These are phyloP conservation scores for Trissolcus brochymenae DNA, from an alignment of 2,888 invertebrate species.

Conservation along the genomic window DNA sequence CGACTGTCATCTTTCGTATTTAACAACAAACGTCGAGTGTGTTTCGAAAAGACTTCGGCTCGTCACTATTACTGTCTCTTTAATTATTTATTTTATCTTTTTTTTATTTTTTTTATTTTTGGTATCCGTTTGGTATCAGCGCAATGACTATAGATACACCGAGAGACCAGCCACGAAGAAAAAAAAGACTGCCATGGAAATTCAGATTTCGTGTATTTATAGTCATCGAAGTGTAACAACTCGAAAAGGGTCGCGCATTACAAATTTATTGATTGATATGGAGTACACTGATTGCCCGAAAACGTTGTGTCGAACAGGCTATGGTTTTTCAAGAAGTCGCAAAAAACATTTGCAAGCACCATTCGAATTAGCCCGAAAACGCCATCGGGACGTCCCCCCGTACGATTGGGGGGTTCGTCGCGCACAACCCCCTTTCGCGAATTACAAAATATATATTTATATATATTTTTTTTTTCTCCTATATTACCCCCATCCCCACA, in stretches of 20 bases:
- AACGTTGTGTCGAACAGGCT: conserved; percentile 41
- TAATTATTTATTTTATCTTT: conserved; percentile 8
- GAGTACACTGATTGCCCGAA: conserved; percentile 56
- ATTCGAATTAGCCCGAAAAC: conserved; percentile 33
- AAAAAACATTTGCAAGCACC: conserved; percentile 45
- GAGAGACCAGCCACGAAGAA: not conserved
- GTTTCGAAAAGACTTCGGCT: conserved; percentile 24
- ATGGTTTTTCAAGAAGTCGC: conserved; percentile 53
- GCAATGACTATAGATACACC: conserved; percentile 32
- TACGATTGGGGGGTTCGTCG: too few species aligned
- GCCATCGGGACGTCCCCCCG: conserved; percentile 20
- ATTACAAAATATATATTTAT: conserved; percentile 48
- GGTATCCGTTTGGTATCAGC: conserved; percentile 28
- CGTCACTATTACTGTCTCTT: conserved; percentile 44
- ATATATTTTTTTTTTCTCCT: not conserved
- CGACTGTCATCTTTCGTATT: conserved; percentile 59
- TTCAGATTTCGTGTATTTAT: conserved; percentile 40
- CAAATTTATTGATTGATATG: conserved; percentile 57
- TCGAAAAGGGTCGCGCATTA: conserved; percentile 41
- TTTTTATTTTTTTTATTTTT: conserved; percentile 33
- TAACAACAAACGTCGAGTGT: conserved; percentile 55
- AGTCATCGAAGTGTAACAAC: conserved; percentile 48
- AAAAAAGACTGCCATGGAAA: conserved; percentile 27
- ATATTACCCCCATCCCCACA: too few species aligned
- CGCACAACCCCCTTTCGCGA: conserved; percentile 3